Base-by-base conservation (phyloP, 1,140 invertebrate species). In the Oncopodura yosiiana region DNA sequence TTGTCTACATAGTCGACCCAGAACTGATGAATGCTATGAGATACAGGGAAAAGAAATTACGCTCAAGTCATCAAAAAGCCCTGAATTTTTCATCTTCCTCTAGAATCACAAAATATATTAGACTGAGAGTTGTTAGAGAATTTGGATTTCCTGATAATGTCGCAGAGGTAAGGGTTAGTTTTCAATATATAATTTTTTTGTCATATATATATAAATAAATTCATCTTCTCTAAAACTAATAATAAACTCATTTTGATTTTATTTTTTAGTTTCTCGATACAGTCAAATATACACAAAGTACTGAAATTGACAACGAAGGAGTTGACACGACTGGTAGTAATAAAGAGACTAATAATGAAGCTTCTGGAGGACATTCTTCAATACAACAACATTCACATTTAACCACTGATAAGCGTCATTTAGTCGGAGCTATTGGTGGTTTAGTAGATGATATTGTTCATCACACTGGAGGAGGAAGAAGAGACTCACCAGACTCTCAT, bases 61-160 rank as follows among this genome's bases (percentile, higher is more conserved):
- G 84, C 37, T 80, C 82, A 59, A 80, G 82, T n/a, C 82, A 61
- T 42, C 34, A 32, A 14, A 36, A 46, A 9, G 39, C 45, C 14
- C 36, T 60, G 18, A 60, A 41, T 41, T 49, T 50, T 26, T 41
- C 49, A 8, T 27, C n/a, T 56, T 44, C 53, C 59, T 6, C 36
- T 53, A 23, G 50, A 56, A 49, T 55, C 19, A 42, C 49, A 18
- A 30, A 84, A 66, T 80, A 86, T 75, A 81, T 94, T 27, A 81
- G 88, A 39, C 70, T 95, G 53, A 76, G 90, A 5, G 89, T 94
- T 1, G 91, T 94, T 0, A 76, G 93, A 30, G 92, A 96, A 70
- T 92, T 94, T 69, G 92, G 92, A 67, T 76, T 94, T 34, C 93
- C 93, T 0, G 93, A 96, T 70, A 78, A 83, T 8, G 87, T 92